Percentiles rank a stretch among this genome's conserved stretches.
Conservation (phyloP, 2,113 vertebrate species). For the Vulpes vulpes region DNA sequence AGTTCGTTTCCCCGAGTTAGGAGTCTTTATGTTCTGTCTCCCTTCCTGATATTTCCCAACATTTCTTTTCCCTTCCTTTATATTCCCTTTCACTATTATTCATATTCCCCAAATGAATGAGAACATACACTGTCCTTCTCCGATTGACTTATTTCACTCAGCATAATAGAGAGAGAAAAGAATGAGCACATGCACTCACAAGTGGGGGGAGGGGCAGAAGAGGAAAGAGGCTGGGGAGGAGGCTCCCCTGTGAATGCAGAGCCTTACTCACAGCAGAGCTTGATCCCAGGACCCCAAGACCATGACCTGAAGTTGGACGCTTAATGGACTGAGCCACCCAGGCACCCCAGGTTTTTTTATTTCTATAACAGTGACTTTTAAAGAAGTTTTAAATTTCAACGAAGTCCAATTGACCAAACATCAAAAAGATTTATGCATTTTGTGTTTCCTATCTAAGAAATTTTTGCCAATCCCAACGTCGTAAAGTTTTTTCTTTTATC, state of each 20-base stretch:
- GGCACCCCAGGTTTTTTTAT: neutral
- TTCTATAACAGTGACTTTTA: slow-evolving; percentile 13
- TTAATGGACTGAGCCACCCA: neutral
- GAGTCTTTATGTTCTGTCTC: too few relatives aligned
- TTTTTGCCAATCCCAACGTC: neutral
- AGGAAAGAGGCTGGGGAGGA: neutral
- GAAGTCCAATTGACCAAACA: neutral
- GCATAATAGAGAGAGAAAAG: neutral
- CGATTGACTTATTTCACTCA: too few relatives aligned
- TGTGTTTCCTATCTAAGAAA: neutral
- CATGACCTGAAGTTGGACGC: neutral
- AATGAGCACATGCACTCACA: too few relatives aligned
- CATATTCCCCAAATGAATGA: too few relatives aligned
- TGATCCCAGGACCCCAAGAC: neutral
- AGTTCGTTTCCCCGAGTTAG: too few relatives aligned
- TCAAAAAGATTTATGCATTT: neutral
- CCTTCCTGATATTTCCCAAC: too few relatives aligned
- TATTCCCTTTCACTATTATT: too few relatives aligned
- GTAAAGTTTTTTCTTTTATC: neutral
- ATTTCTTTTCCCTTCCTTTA: too few relatives aligned
- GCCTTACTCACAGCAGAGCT: neutral
- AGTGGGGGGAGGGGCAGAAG: neutral
- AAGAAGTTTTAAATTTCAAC: neutral
- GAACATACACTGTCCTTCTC: too few relatives aligned
- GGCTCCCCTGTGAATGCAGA: neutral